Base-by-base conservation (phyloP, 2,797 vertebrate genomes). In the Rhinophrynus dorsalis region DNA sequence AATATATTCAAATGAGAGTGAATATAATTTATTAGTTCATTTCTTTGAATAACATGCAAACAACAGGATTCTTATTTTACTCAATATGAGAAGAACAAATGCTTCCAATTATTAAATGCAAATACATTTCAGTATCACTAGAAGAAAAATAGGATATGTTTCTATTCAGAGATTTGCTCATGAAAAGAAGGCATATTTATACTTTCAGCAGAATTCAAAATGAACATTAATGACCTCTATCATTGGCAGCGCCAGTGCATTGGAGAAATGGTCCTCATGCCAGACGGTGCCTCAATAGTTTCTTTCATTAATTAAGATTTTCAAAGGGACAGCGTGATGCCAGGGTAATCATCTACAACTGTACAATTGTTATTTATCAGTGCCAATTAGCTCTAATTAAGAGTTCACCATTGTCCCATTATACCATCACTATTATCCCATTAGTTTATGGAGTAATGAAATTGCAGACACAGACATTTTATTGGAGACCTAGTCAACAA, bases 1-100 rank as follows among this genome's bases (percentile, higher is more conserved):
- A n/a, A n/a, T n/a, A n/a, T 35, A 69, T 61, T 69, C 35, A 52
- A 54, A 54, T 62, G 24, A 56, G 35, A 51, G 52, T 60, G 54
- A 50, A 20, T 48, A 50, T 51, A 20, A 57, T 65, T 57, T 57
- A 35, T 56, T 63, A 47, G 33, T 23, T 17, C 13, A 32, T 47
- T 51, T 20, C 58, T 64, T 65, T 71, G 35, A 42, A 64, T 63
- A 63, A 29, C 56, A 71, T 50, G 56, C 68, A 71, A 57, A 71
- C 18, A 48, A 26, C 17, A 26, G 9, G 18, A 17, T 23, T 33
- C 13, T 55, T 54, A 48, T 21, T 63, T 64, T 64, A 33, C 40
- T 40, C 51, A 71, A 32, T 40, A 64, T 24, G 50, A 70, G 20
- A 35, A 42, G 62, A 59, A 18, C 57, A 62, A 62, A 47, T 62